Percentiles rank a stretch among this genome's conserved stretches.
Evolutionary conservation across 1,140 invertebrate species (phyloP).

Genomic region (Bombyx mandarina): DNA sequence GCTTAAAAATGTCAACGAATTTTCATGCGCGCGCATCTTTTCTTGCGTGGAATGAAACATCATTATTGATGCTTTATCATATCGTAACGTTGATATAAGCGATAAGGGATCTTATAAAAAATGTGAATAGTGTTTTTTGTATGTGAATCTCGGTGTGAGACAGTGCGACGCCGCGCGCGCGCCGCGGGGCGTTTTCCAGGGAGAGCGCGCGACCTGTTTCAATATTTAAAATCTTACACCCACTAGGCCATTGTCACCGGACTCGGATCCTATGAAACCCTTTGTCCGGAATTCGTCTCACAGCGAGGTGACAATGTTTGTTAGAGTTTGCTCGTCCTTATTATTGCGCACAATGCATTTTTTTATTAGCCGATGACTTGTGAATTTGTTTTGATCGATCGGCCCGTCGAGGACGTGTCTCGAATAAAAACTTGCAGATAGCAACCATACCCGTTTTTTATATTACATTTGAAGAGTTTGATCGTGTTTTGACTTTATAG

Average conservation of each 20-base stretch:
- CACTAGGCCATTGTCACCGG: slow-evolving; percentile 44
- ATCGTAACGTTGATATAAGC: slow-evolving; percentile 51
- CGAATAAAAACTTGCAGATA: slow-evolving; percentile 34
- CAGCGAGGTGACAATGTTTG: slow-evolving; percentile 64
- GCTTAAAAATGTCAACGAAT: slow-evolving; percentile 42
- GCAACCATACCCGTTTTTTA: slow-evolving; percentile 18
- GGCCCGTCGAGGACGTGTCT: slow-evolving; percentile 27
- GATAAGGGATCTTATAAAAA: slow-evolving; percentile 48
- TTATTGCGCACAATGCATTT: slow-evolving; percentile 53
- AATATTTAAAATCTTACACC: slow-evolving; percentile 61
- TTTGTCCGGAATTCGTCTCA: slow-evolving; percentile 53
- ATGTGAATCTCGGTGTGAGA: slow-evolving; percentile 52
- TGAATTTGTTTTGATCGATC: slow-evolving; percentile 68
- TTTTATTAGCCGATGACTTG: slow-evolving; percentile 68
- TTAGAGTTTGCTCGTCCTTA: slow-evolving; percentile 52
- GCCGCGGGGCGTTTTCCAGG: slow-evolving; percentile 61
- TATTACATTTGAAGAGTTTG: neutral
- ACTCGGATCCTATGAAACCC: slow-evolving; percentile 42
- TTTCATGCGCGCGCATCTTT: slow-evolving; percentile 34
- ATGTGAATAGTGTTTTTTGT: slow-evolving; percentile 54
- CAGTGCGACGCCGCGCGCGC: slow-evolving; percentile 52
- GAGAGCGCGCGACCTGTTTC: slow-evolving; percentile 46
- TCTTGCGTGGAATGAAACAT: slow-evolving; percentile 62
- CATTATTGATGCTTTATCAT: slow-evolving; percentile 68
- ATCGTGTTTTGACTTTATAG: no score